A percentile compares a stretch with the other conserved stretches of the same genome.
These are phyloP conservation scores for Spilarctia lutea DNA, from an alignment of 2,888 invertebrate genomes.

Conservation along the genomic window DNA sequence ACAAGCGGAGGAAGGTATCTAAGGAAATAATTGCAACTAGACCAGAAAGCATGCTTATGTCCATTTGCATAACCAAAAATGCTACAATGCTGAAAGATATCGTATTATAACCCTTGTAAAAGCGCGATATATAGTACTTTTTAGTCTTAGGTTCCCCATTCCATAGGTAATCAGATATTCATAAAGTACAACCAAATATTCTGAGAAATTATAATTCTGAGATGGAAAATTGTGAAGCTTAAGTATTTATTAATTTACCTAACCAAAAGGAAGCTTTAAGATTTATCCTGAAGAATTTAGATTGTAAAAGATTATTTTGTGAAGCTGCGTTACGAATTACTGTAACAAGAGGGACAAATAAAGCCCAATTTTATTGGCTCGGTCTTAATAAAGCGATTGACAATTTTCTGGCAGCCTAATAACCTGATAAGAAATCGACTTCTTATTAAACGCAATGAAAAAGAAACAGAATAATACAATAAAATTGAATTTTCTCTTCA, in stretches of 20 bases:
- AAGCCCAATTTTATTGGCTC: conserved; percentile 12
- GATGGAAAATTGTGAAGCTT: too few relatives aligned
- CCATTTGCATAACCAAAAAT: neutral
- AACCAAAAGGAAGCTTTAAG: too few relatives aligned
- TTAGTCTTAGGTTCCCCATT: too few relatives aligned
- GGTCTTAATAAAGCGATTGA: conserved; percentile 14
- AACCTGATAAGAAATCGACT: conserved; percentile 42
- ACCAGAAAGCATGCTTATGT: neutral
- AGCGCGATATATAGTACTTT: neutral
- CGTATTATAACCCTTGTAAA: neutral
- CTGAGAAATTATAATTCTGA: too few relatives aligned
- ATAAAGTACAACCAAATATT: too few relatives aligned
- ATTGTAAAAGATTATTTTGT: neutral
- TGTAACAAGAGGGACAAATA: neutral
- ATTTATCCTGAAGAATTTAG: too few relatives aligned
- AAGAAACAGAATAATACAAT: conserved; percentile 26
- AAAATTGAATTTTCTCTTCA: conserved; percentile 24
- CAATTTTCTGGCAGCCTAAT: conserved; percentile 29
- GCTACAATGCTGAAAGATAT: neutral
- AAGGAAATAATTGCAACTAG: neutral
- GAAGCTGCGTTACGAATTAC: neutral
- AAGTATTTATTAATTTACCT: too few relatives aligned
- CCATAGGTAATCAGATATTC: too few relatives aligned
- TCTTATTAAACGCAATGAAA: conserved; percentile 33
- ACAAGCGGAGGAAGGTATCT: neutral